Evolutionary conservation across 64 coral and sea anemone species (phyloP), one percentile per base, ranked within the genome.

Genomic region (Actinia equina): DNA sequence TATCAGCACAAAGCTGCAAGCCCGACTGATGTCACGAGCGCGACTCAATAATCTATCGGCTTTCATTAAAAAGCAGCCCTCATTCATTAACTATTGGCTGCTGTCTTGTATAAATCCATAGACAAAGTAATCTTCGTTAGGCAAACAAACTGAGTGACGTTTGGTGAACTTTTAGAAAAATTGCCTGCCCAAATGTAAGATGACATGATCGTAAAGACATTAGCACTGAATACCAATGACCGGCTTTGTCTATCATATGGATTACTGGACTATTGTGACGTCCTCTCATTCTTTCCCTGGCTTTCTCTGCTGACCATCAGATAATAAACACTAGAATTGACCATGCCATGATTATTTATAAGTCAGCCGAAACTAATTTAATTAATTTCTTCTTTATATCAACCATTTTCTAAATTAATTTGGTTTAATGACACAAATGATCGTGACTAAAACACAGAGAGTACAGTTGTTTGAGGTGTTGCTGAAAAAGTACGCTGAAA

Each of bases 231-330:
- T 81, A 81, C 22, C 43, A 81, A 81, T 20, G 78, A 23, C 23
- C 15, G 44, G 30, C 6, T 19, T 44, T 52, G 17, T 81, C 42
- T 44, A 44, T 49, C 14, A 74, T 74, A 41, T 30, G 78, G 78
- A 81, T 81, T 81, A 81, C 7, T 17, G 43, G 43, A 43, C 77
- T 22, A 81, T 81, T 49, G 44, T 52, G 78, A 81, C 49, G 78
- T 81, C 16, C n/a, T n/a, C n/a, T n/a, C n/a, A n/a, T n/a, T 49
- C 46, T 49, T n/a, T n/a, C n/a, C 46, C 4, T 49, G 46, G 46
- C 46, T 49, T 49, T 49, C 46, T 49, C 46, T 49, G 2, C 7
- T 8, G 46, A 8, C 46, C 7, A 49, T 49, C 30, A 37, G 46
- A 49, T 49, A 49, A 49, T 49, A 49, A 49, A 49, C 46, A 49